phyloP scores from a whole-genome alignment of 2,888 invertebrate genomes.

The Metalampra italica region DNA sequence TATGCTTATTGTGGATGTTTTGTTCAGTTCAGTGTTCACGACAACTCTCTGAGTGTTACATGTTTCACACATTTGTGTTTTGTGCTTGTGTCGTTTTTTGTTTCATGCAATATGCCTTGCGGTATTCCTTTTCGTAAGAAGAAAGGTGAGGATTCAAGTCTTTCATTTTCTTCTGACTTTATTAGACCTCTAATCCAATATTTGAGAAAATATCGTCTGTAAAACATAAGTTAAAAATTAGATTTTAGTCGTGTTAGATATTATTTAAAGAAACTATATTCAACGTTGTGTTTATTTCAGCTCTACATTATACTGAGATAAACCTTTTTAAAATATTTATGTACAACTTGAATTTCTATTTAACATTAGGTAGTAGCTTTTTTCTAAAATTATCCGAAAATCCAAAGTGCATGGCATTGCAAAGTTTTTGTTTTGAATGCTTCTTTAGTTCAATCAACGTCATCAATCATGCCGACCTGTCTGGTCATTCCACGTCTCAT shows the following conservation, averaged over 20 bases:
- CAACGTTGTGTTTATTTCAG: too few species aligned
- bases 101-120: slow-evolving; percentile 40
- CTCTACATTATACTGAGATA: too few species aligned
- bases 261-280: too few species aligned
- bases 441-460: neutral
- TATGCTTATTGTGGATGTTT: slow-evolving; percentile 50
- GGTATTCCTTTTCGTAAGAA: slow-evolving; percentile 49
- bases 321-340: too few species aligned
- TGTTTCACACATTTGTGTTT: slow-evolving; percentile 38
- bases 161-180: neutral
- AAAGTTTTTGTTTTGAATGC: slow-evolving; percentile 1
- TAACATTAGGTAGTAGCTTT: neutral
- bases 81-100: slow-evolving; percentile 18
- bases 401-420: neutral
- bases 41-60: slow-evolving; percentile 54
- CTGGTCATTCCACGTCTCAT: slow-evolving; percentile 17
- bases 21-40: slow-evolving; percentile 55
- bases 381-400: neutral
- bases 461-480: slow-evolving; percentile 17
- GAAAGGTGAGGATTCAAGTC: slow-evolving; percentile 35
- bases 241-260: too few species aligned
- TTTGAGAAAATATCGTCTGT: too few species aligned
- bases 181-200: too few species aligned
- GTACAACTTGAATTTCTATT: too few species aligned
- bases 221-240: too few species aligned